Evolutionary conservation across 2,113 vertebrate species (phyloP), one percentile per base, ranked within the genome.

Genomic region (Callionymus lyra): DNA sequence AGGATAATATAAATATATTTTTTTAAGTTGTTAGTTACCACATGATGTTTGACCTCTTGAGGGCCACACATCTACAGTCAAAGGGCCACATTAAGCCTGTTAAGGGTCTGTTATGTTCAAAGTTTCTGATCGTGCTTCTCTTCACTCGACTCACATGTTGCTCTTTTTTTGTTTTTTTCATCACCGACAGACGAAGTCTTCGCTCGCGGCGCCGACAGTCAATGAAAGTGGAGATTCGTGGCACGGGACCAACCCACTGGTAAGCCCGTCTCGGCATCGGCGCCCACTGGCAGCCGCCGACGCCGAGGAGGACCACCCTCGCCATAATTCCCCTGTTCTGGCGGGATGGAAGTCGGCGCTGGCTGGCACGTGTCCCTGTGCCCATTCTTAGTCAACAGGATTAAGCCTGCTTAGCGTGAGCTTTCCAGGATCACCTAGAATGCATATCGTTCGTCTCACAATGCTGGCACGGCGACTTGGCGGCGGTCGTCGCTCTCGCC

Each of bases 301-400:
- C 68, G 65, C 56, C 50, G 47, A 53, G 37, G 59, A 78, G 70
- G 64, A 66, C 63, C 61, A 73, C 76, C 74, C 72, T 60, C 65
- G 65, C 64, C 68, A 70, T 61, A 48, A 81, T 85, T 82, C 79
- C 74, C 74, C 52, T 47, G 58, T 65, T 68, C 68, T 72, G 49
- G 35, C 65, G 64, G 63, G 57, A 62, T 48, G 57, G 74, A n/a
- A n/a, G 71, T 68, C 72, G 45, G 16, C 21, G 67, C 68, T 59
- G 62, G 51, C 72, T 87, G 85, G 84, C 82, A 82, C 56, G 59
- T 67, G 64, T 85, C 79, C 80, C 73, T 51, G 35, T 77, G 65
- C 79, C 75, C 81, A 81, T 85, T 84, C 84, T 82, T 77, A 81
- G 68, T 74, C 63, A 76, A 79, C 70, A 74, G 73, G 76, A 76